These are phyloP conservation scores for Antennarius striatus DNA, from an alignment of 2,113 vertebrate species.

Conservation along the genomic window DNA sequence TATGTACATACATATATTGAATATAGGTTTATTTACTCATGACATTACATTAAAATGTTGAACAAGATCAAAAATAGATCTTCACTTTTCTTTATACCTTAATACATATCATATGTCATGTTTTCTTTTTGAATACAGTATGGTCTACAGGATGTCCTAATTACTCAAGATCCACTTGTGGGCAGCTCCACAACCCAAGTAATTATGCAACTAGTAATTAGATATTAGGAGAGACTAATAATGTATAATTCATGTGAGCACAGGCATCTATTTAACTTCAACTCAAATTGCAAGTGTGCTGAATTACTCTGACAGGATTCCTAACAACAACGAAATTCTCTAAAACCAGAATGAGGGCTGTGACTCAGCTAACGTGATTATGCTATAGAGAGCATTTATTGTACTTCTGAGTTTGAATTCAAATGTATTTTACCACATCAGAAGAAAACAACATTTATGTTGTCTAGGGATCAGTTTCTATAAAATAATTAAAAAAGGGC, in stretches of 20 bases:
- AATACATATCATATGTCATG: no score
- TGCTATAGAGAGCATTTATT: not conserved
- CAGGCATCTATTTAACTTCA: slow-evolving; percentile 22
- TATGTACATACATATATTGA: slow-evolving; percentile 4
- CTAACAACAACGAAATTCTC: slow-evolving; percentile 31
- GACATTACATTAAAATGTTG: slow-evolving; percentile 25
- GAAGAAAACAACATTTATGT: no score
- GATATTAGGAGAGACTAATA: slow-evolving; percentile 7
- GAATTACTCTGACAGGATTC: slow-evolving; percentile 52
- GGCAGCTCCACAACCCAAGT: slow-evolving; percentile 18
- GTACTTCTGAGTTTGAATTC: no score
- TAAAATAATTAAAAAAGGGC: not conserved
- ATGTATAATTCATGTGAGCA: not conserved
- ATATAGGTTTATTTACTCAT: slow-evolving; percentile 24
- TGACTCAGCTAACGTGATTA: slow-evolving; percentile 30
- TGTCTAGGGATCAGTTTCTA: not conserved
- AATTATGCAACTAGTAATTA: not conserved
- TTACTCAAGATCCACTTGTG: slow-evolving; percentile 21
- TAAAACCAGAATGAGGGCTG: slow-evolving; percentile 7
- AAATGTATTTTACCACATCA: no score
- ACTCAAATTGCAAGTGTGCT: slow-evolving; percentile 19
- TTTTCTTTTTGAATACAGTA: slow-evolving; percentile 5
- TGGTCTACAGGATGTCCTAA: slow-evolving; percentile 23
- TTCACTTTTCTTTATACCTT: no score
- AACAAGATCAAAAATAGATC: slow-evolving; percentile 28